Conservation (phyloP, 2,888 invertebrate species). For the Hydriomena furcata region DNA sequence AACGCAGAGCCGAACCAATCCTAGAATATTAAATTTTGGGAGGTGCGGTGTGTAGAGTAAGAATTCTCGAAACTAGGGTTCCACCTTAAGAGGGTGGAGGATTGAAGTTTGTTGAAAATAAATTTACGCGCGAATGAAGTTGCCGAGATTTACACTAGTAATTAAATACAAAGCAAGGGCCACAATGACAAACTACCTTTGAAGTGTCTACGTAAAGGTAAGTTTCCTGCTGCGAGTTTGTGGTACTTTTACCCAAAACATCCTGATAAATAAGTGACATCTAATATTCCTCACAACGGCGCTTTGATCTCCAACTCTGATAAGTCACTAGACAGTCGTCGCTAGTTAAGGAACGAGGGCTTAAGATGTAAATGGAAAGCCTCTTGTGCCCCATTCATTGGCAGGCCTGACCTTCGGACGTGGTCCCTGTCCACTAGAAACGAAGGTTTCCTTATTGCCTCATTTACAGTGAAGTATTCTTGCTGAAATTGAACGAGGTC, state of each 20-base stretch:
- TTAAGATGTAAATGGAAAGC: conserved; percentile 6
- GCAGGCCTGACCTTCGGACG: conserved; percentile 11
- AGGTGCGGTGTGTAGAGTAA: too few species aligned
- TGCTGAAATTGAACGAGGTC: not conserved
- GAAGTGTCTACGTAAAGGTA: not conserved
- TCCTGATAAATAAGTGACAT: conserved; percentile 1
- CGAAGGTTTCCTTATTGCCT: conserved; percentile 5
- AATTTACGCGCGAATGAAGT: too few species aligned
- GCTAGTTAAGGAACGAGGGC: not conserved
- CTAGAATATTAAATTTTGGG: too few species aligned
- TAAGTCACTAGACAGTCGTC: too few species aligned
- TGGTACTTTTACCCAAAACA: not conserved
- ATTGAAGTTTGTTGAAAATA: too few species aligned
- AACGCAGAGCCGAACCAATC: too few species aligned
- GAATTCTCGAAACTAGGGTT: too few species aligned
- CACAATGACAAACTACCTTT: not conserved
- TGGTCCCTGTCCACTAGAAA: conserved; percentile 10
- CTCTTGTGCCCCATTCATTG: conserved; percentile 13
- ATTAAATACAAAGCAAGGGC: not conserved
- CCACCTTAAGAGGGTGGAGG: too few species aligned
- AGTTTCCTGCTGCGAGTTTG: not conserved
- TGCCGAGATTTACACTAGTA: too few species aligned
- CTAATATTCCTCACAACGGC: conserved; percentile 5
- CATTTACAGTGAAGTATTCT: conserved; percentile 10
- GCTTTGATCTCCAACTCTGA: not conserved